A percentile compares a stretch with the other conserved stretches of the same genome.
Conservation (phyloP, 2,797 vertebrate genomes). For the Diplodus puntazzo region DNA sequence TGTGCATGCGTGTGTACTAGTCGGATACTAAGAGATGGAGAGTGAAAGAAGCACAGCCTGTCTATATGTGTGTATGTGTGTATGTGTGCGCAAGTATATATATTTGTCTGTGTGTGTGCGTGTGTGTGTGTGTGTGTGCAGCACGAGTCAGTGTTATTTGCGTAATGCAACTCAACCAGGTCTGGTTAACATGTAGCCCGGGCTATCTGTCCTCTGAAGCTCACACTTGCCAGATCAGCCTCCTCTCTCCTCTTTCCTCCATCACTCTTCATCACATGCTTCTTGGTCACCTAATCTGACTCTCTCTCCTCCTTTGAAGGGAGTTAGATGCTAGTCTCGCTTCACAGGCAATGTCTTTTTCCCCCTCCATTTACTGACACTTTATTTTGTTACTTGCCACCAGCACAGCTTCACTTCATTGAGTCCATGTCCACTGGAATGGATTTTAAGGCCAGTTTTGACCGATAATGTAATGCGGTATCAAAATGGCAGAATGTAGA, state of each 20-base stretch:
- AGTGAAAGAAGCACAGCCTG: conserved; percentile 25
- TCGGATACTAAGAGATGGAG: conserved; percentile 25
- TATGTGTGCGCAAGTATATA: not conserved
- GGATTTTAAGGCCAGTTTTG: not conserved
- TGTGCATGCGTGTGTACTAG: conserved; percentile 18
- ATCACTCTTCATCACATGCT: conserved; percentile 51
- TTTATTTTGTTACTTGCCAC: conserved; percentile 25
- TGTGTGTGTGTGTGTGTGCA: not conserved
- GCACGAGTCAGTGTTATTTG: conserved; percentile 36
- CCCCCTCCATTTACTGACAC: conserved; percentile 11
- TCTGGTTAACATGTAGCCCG: conserved; percentile 42
- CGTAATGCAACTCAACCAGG: conserved; percentile 37
- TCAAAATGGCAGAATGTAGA: conserved; percentile 15
- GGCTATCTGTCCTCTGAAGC: conserved; percentile 39
- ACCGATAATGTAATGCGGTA: conserved; percentile 10
- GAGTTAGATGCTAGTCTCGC: conserved; percentile 29
- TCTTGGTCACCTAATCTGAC: conserved; percentile 52
- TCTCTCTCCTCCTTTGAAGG: conserved; percentile 20
- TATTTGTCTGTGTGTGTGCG: not conserved
- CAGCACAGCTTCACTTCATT: conserved; percentile 6
- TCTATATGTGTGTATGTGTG: conserved; percentile 7
- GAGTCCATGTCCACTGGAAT: conserved; percentile 1
- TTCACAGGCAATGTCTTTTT: not conserved
- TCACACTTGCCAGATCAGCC: conserved; percentile 32
- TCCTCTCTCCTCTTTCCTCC: conserved; percentile 35